Evolutionary conservation across 2,797 vertebrate species (phyloP), one percentile per base, ranked within the genome.

Genomic region (Tragopan temminckii): DNA sequence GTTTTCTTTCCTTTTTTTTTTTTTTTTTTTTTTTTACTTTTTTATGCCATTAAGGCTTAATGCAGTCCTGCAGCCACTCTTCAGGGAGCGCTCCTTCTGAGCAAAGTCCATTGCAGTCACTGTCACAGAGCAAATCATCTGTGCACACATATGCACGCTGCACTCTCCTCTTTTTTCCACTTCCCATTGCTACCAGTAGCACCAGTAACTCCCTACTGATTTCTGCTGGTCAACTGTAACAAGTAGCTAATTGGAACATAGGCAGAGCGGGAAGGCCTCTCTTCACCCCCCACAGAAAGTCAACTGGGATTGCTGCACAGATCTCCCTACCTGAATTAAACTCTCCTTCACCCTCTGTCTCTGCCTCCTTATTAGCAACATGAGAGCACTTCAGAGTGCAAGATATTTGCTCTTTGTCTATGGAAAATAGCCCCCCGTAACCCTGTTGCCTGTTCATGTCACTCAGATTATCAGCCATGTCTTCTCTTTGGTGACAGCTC

Each of bases 401-500:
- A 70, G 69, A 59, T 76, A 61, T 70, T 93, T 92, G 59, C 52
- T 88, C 85, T 84, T 92, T 88, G 62, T 67, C 66, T 88, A 9
- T 50, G 13, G 55, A 91, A 88, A 77, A 89, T 40, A 93, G 48
- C 24, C 62, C n/a, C 57, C 40, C 36, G 29, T 66, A 86, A 87
- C 62, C 52, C 40, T 59, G 90, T 50, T 83, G 38, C 82, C 85
- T 84, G 46, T 48, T 87, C 57, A 4, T 31, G 80, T 92, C 70
- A 79, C 71, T 95, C 88, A 59, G 74, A 91, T 87, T 68, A 94
- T 88, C 89, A 95, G 70, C 59, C 88, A 63, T 38, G 74, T 77
- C 42, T 36, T 91, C 64, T 70, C 50, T 80, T 88, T 77, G 43
- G 48, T 91, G 95, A 94, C 89, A 95, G 79, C 66, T 91, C 45